Evolutionary conservation across 2,888 invertebrate species (phyloP).

Genomic region (Amphimallon solstitiale): DNA sequence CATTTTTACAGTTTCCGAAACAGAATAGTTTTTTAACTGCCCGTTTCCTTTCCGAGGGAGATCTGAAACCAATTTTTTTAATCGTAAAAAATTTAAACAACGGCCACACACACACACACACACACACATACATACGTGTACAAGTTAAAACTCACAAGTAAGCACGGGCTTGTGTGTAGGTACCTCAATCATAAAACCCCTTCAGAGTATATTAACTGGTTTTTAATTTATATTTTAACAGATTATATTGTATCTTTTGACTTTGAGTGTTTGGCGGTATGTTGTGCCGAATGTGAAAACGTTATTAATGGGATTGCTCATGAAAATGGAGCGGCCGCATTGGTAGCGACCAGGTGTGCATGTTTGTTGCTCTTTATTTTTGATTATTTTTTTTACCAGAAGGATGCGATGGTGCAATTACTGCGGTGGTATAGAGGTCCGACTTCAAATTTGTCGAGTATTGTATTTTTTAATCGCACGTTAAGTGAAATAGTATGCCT

Average conservation of each 20-base stretch:
- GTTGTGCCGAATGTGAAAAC: constrained; percentile 38
- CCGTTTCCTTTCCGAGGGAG: constrained; percentile 44
- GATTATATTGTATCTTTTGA: constrained; percentile 48
- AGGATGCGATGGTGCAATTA: background rate
- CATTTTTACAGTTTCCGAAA: constrained; percentile 55
- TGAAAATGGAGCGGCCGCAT: constrained; percentile 18
- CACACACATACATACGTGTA: constrained; percentile 39
- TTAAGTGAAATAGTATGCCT: no score
- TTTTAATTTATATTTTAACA: constrained; percentile 54
- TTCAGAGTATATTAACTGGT: constrained; percentile 47
- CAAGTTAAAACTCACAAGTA: background rate
- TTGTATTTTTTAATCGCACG: background rate
- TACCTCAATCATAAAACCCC: constrained; percentile 40
- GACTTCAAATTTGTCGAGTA: background rate
- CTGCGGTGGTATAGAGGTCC: background rate
- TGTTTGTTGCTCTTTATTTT: constrained; percentile 13
- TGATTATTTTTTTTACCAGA: background rate
- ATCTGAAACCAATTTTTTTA: constrained; percentile 48
- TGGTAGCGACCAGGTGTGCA: constrained; percentile 36
- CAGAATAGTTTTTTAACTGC: constrained; percentile 49
- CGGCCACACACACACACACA: constrained; percentile 47
- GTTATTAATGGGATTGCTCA: constrained; percentile 35
- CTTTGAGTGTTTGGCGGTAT: constrained; percentile 49
- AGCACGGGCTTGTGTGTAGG: background rate
- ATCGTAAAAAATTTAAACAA: constrained; percentile 47